Percentiles rank a stretch among this genome's conserved stretches.
phyloP scores from a whole-genome alignment of 2,888 invertebrate genomes.

The Folsomia manolachei region DNA sequence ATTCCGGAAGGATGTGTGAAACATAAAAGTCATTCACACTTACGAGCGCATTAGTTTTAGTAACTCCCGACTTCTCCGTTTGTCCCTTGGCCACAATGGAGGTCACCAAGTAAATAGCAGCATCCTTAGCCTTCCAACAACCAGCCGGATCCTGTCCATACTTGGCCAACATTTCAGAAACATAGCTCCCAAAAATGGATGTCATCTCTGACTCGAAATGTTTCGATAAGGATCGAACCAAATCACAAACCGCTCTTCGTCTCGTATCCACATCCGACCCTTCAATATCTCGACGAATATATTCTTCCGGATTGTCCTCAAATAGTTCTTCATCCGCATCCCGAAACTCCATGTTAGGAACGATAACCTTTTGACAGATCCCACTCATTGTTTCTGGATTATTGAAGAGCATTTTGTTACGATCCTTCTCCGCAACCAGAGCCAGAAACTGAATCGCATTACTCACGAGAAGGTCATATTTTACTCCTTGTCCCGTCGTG shows the following conservation, averaged over 20 bases:
- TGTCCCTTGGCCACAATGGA: conserved; percentile 86
- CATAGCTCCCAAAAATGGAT: conserved; percentile 81
- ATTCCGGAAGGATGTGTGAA: conserved; percentile 81
- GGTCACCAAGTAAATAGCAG: conserved; percentile 92
- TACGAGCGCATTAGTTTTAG: conserved; percentile 84
- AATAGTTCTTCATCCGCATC: conserved; percentile 93
- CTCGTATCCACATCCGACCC: conserved; percentile 97
- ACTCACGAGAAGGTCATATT: conserved; percentile 93
- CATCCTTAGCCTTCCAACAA: conserved; percentile 93
- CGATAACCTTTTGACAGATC: conserved; percentile 97
- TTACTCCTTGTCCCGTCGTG: conserved; percentile 76
- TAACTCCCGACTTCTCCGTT: conserved; percentile 86
- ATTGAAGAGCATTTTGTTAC: conserved; percentile 84
- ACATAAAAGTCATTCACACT: conserved; percentile 84
- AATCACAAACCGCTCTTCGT: conserved; percentile 92
- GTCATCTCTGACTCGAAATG: conserved; percentile 86
- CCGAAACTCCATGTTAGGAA: conserved; percentile 96
- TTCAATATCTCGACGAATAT: conserved; percentile 92
- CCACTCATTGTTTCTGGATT: conserved; percentile 79
- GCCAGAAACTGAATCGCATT: conserved; percentile 93
- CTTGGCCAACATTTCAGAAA: conserved; percentile 74
- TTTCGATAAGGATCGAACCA: conserved; percentile 84
- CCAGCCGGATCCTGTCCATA: conserved; percentile 70
- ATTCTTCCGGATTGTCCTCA: conserved; percentile 97
- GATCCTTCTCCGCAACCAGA: conserved; percentile 85